These are phyloP conservation scores for Lithodes maja DNA, from an alignment of 2,888 invertebrate genomes.

Conservation along the genomic window DNA sequence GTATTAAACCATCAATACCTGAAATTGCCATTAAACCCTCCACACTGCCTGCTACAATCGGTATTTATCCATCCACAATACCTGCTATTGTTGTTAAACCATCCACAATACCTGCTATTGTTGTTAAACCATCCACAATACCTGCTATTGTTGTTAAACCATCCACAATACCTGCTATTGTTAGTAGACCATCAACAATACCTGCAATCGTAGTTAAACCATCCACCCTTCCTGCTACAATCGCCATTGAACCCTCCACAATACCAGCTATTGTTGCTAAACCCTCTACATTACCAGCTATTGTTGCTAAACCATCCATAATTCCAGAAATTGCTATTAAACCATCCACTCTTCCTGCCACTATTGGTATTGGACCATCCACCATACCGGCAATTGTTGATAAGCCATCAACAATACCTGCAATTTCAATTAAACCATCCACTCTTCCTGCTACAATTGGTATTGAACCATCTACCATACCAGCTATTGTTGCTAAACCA, in stretches of 20 bases:
- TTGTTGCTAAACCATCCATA: neutral
- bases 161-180: neutral
- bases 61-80: neutral
- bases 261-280: neutral
- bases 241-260: neutral
- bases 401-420: slow-evolving; percentile 1
- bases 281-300: neutral
- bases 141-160: neutral
- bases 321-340: neutral
- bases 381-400: neutral
- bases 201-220: neutral
- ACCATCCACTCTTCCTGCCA: neutral
- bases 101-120: neutral
- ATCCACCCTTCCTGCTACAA: neutral
- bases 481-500: slow-evolving; percentile 9
- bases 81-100: neutral
- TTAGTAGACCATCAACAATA: neutral
- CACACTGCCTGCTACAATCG: neutral
- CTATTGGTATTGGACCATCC: neutral
- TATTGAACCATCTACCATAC: neutral
- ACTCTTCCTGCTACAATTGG: neutral
- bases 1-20: neutral
- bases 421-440: slow-evolving; percentile 1
- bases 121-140: neutral
- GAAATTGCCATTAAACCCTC: neutral